Evolutionary conservation across 1,140 invertebrate genomes (phyloP).

Genomic region (Thalassaphorura encarpata): DNA sequence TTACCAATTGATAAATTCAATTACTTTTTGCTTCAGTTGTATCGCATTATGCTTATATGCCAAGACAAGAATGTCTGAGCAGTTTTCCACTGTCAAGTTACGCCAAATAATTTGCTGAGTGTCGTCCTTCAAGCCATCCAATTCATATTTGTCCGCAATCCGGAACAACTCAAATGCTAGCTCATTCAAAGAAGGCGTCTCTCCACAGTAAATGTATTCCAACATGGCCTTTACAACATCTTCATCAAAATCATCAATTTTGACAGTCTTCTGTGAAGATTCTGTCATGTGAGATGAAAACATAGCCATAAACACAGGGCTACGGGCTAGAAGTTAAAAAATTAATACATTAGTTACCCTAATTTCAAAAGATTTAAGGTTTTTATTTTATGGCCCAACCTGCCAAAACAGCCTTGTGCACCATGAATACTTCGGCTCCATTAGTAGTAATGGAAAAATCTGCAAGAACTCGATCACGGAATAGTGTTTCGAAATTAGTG

Average conservation of each 20-base stretch:
- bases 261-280: conserved; percentile 11
- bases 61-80: conserved; percentile 27
- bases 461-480: conserved; percentile 7
- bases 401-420: conserved; percentile 26
- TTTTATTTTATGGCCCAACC: conserved; percentile 20
- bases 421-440: conserved; percentile 20
- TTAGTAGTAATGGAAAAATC: conserved; percentile 22
- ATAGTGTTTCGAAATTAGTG: conserved; percentile 17
- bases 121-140: conserved; percentile 27
- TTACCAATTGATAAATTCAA: conserved; percentile 30
- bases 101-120: conserved; percentile 23
- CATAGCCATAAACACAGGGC: conserved; percentile 27
- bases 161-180: conserved; percentile 26
- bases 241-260: conserved; percentile 31
- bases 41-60: conserved; percentile 27
- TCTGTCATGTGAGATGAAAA: conserved; percentile 22
- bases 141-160: conserved; percentile 31
- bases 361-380: not conserved
- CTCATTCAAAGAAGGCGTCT: conserved; percentile 18
- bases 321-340: conserved; percentile 18
- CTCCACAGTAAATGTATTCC: conserved; percentile 29
- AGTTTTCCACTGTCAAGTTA: conserved; percentile 27
- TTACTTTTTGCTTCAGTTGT: conserved; percentile 23
- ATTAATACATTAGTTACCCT: too few relatives aligned
- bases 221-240: conserved; percentile 31